Base-by-base conservation (phyloP, 1,140 invertebrate genomes). In the Calliphora vicina region DNA sequence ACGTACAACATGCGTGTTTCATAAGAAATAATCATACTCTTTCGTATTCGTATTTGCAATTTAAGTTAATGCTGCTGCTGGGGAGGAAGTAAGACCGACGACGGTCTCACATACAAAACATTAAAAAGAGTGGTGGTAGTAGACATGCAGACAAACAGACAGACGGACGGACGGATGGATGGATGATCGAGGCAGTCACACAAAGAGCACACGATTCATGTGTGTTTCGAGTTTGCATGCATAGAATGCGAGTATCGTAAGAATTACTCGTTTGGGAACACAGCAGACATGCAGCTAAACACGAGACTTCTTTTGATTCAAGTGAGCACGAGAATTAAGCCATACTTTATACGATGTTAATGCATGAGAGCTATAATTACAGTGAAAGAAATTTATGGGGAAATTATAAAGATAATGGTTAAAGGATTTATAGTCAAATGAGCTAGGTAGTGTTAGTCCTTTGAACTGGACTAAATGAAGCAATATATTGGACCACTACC, bases 251-350 rank as follows among this genome's bases (percentile, higher is more conserved):
- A 50, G 17, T 12, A 43, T 43, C 12, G 12, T 50, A 50, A 50
- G 13, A 50, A 50, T 35, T 35, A 35, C 35, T 35, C 17, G 50
- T 17, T 57, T 20, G 1, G 25, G 15, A 9, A 17, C 27, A 35
- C 27, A 5, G 67, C 17, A 43, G 42, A 78, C 35, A 78, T 78
- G 35, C 74, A 78, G 74, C 42, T 78, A 45, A 78, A 78, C 74
- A 78, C 74, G 74, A 78, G 74, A 78, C 74, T 17, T 17, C 50
- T 67, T 20, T 23, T 23, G 61, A 29, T 76, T 35, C n/a, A 78
- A 78, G 29, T 78, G 74, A 78, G 74, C 74, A 78, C 74, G 74
- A 78, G 74, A 78, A 78, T 78, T 23, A 67, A 67, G 61, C n/a
- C 61, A 23, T 67, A 20, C 50, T 57, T 57, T 57, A 57, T 35